Evolutionary conservation across 2,113 vertebrate species (phyloP).

Genomic region (Romanogobio albipinnatus): DNA sequence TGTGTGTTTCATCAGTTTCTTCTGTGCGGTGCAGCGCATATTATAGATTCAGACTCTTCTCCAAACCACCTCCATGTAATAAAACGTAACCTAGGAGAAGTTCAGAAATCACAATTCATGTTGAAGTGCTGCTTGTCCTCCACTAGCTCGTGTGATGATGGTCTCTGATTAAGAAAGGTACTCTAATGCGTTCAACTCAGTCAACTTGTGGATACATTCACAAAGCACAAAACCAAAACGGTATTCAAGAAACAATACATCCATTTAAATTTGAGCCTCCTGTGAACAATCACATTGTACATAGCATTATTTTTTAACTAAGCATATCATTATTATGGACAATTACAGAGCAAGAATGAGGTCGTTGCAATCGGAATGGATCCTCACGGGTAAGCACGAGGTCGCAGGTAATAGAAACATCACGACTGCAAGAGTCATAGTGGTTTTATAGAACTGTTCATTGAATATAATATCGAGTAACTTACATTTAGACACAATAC

Average conservation of each 20-base stretch:
- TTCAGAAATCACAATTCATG: neutral
- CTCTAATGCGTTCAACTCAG: neutral
- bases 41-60: neutral
- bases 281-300: neutral
- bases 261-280: neutral
- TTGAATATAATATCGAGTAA: neutral
- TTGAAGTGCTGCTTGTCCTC: neutral
- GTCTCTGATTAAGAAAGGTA: neutral
- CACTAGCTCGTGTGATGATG: neutral
- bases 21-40: neutral
- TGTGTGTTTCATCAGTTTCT: neutral
- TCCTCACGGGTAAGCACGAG: neutral
- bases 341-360: neutral
- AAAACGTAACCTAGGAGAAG: neutral
- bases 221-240: neutral
- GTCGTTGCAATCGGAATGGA: no score
- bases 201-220: conserved; percentile 3
- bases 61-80: neutral
- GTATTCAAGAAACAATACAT: neutral
- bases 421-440: neutral
- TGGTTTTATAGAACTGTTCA: neutral
- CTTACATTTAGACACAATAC: neutral
- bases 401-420: neutral
- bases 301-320: neutral
- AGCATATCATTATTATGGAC: neutral